These are phyloP conservation scores for Pygoscelis antarcticus DNA, from an alignment of 2,113 vertebrate genomes.

Conservation along the genomic window DNA sequence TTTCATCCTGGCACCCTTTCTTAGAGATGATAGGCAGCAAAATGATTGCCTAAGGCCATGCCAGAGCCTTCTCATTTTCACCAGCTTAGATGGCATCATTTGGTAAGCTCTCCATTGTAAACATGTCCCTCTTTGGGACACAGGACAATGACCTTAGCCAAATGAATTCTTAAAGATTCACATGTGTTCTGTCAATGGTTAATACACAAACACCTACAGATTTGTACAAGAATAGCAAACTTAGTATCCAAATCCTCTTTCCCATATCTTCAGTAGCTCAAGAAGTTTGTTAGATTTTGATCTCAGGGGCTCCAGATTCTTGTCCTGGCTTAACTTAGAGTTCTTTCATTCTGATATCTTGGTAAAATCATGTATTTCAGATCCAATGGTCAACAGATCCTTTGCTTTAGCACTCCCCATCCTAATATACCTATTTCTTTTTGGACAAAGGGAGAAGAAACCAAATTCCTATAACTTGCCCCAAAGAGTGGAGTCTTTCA, in stretches of 20 bases:
- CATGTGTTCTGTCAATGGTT: background rate
- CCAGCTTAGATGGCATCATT: background rate
- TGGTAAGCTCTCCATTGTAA: background rate
- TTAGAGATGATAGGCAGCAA: background rate
- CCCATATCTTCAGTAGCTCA: background rate
- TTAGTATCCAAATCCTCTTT: background rate
- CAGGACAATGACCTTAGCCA: background rate
- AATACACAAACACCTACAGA: background rate
- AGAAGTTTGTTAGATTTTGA: background rate
- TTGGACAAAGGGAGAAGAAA: background rate
- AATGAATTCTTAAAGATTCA: background rate
- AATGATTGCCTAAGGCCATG: background rate
- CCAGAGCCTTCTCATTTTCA: background rate
- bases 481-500: background rate
- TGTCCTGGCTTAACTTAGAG: background rate
- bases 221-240: background rate
- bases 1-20: background rate
- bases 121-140: background rate
- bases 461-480: background rate
- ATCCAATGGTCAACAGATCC: background rate
- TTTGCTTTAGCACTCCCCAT: background rate
- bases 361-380: background rate
- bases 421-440: background rate
- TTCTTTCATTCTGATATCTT: background rate
- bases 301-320: background rate